Evolutionary conservation across 2,113 vertebrate genomes (phyloP), one percentile per base, ranked within the genome.

Genomic region (Oncorhynchus gorbuscha): DNA sequence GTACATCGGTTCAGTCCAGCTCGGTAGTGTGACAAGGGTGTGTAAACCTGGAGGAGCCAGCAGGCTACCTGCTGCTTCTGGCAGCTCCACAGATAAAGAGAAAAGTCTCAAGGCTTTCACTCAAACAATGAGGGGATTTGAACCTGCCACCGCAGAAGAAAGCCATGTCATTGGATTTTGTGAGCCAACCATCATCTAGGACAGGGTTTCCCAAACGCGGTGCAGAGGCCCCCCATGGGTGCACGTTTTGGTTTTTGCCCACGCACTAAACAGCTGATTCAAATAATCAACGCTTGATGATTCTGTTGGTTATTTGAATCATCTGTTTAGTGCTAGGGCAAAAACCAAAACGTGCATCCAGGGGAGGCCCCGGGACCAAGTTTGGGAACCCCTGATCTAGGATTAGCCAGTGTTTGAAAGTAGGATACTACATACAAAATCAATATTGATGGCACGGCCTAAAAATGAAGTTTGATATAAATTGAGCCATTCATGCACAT

Each of bases 61-160:
- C 16, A 55, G 49, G 16, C 86, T 90, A 91, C 92, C 90, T 92
- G 92, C 92, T 93, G 92, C 85, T 93, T 84, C 79, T 87, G 83
- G 83, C 81, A 86, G 80, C 77, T 18, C 73, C 20, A 73, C 12
- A 69, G 82, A 81, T 74, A 18, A 55, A 55, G 14, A 55, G 14
- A 55, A 18, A 86, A 86, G 59, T 89, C 76, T 76, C 74, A 65
- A 78, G 9, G 58, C 58, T 76, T 72, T 79, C 84, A 86, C 84
- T 75, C 78, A 88, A 91, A 93, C 89, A 92, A 93, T 86, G 76
- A 84, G 66, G 76, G 90, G 90, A 90, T 92, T 89, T 91, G 68
- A 87, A 85, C 85, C 78, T 69, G 75, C 80, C 69, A 48, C 18
- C 2, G 16, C 12, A 55, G 16, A 55, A 55, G 16, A 85, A 74